Percentiles rank a stretch among this genome's conserved stretches.
These are phyloP conservation scores for Carterocephalus palaemon DNA, from an alignment of 2,888 invertebrate species.

Conservation along the genomic window DNA sequence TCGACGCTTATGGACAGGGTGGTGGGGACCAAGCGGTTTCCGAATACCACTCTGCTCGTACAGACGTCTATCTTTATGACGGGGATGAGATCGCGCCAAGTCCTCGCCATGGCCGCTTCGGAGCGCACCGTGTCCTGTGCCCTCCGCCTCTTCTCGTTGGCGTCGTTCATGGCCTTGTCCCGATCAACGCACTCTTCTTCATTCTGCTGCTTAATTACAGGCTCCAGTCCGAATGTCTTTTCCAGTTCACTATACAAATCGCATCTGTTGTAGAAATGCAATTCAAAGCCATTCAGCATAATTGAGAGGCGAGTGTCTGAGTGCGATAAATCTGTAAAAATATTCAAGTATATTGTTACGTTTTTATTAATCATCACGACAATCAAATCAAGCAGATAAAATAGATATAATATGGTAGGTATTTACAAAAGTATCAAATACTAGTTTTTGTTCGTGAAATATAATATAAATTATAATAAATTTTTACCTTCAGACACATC, in stretches of 20 bases:
- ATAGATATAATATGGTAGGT: too few species aligned
- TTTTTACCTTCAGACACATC: constrained; percentile 93
- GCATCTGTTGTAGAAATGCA: constrained; percentile 96
- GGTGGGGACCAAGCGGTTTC: constrained; percentile 95
- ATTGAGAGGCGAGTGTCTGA: constrained; percentile 94
- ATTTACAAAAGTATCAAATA: too few species aligned
- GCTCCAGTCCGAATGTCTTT: constrained; percentile 90
- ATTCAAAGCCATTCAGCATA: constrained; percentile 94
- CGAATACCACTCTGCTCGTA: constrained; percentile 94
- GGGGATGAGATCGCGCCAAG: constrained; percentile 97
- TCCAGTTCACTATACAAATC: constrained; percentile 92
- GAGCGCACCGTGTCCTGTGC: constrained; percentile 79
- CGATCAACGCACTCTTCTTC: constrained; percentile 75
- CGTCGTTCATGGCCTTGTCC: constrained; percentile 81
- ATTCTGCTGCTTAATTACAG: constrained; percentile 85
- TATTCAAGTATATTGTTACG: background rate
- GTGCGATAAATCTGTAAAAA: constrained; percentile 91
- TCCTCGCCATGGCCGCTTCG: constrained; percentile 90
- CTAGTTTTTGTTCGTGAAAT: too few species aligned
- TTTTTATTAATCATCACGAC: too few species aligned
- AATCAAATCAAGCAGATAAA: constrained; percentile 17
- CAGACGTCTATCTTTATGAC: constrained; percentile 97
- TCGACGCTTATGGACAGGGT: constrained; percentile 95
- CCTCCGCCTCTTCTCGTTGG: constrained; percentile 78
- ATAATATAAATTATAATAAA: background rate